Conservation (phyloP, 2,797 vertebrate species). For the Denticeps clupeoides region DNA sequence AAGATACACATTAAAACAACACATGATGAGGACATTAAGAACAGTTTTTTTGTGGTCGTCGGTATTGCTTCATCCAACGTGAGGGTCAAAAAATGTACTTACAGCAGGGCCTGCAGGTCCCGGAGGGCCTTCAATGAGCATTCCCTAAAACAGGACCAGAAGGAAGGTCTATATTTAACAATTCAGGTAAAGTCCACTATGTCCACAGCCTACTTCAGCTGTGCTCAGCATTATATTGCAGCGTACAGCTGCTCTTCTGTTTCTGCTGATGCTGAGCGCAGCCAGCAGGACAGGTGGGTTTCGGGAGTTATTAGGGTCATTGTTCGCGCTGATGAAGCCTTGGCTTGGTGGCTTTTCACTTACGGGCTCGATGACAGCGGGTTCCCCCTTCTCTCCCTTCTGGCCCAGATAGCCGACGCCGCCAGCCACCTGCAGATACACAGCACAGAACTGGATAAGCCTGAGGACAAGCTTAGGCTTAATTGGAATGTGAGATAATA, state of each 20-base stretch:
- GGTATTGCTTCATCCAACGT: not conserved
- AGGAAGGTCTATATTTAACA: conserved; percentile 6
- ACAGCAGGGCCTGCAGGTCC: conserved; percentile 81
- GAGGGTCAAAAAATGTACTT: conserved; percentile 40
- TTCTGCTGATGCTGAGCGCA: too few relatives aligned
- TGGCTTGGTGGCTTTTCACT: conserved; percentile 48
- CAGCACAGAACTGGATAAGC: not conserved
- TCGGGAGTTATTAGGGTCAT: too few relatives aligned
- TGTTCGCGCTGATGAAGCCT: too few relatives aligned
- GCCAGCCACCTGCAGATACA: conserved; percentile 63
- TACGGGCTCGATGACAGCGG: conserved; percentile 94
- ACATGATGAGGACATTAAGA: too few relatives aligned
- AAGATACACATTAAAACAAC: too few relatives aligned
- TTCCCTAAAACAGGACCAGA: conserved; percentile 63
- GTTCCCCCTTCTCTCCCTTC: conserved; percentile 94
- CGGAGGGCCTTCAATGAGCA: conserved; percentile 90
- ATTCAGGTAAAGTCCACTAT: not conserved
- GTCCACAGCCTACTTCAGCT: too few relatives aligned
- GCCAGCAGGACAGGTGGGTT: too few relatives aligned
- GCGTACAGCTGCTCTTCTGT: too few relatives aligned
- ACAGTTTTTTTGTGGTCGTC: conserved; percentile 7
- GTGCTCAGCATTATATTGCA: too few relatives aligned
- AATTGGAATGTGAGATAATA: too few relatives aligned
- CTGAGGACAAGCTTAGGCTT: not conserved
- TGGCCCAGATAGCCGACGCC: conserved; percentile 68